phyloP scores from a whole-genome alignment of 2,888 invertebrate genomes.

The Hololepta plana region DNA sequence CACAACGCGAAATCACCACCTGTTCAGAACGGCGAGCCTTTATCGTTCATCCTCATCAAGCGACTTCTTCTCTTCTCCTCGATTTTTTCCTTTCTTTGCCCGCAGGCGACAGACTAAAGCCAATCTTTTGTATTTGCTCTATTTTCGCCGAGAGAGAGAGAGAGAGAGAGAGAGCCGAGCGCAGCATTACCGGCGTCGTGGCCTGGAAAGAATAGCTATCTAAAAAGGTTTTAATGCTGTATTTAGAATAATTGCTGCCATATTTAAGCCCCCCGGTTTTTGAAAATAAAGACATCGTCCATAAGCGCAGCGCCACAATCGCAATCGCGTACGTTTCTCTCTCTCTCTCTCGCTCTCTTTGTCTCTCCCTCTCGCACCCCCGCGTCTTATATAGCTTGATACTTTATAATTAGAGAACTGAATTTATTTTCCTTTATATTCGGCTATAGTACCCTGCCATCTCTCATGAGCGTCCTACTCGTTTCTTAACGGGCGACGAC shows the following conservation, averaged over 20 bases:
- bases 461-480: no score
- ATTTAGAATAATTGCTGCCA: constrained; percentile 32
- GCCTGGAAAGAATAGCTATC: constrained; percentile 30
- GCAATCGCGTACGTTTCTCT: no score
- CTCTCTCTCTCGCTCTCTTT: no score
- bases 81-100: no score
- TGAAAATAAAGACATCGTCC: constrained; percentile 20
- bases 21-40: constrained; percentile 24
- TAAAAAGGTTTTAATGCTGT: constrained; percentile 29
- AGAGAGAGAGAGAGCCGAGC: constrained; percentile 14
- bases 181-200: constrained; percentile 25
- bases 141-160: constrained; percentile 19
- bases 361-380: no score
- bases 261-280: constrained; percentile 26
- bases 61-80: constrained; percentile 25
- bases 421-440: no score
- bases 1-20: constrained; percentile 26
- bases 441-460: no score
- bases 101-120: constrained; percentile 24
- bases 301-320: no score
- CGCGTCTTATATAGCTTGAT: no score
- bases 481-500: no score
- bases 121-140: constrained; percentile 30
- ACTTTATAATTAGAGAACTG: no score
- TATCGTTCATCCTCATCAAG: constrained; percentile 29